Evolutionary conservation across 2,888 invertebrate species (phyloP), one percentile per base, ranked within the genome.

Genomic region (Frankliniella intonsa): DNA sequence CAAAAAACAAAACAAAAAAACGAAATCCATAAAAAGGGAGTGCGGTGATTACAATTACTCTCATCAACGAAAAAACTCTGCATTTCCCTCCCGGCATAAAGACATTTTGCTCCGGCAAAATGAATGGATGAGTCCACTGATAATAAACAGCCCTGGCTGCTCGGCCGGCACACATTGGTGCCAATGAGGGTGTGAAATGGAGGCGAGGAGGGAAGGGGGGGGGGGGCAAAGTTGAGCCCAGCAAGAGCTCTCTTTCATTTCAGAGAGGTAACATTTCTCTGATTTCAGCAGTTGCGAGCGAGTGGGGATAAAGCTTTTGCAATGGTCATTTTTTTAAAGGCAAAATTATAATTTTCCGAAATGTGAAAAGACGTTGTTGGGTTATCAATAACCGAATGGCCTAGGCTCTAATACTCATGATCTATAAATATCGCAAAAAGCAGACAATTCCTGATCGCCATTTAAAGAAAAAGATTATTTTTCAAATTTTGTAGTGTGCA

Each of bases 111-210:
- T 19, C 55, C 19, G 55, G 14, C 22, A 22, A 76, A 76, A 76
- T 76, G 69, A 76, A 76, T 76, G 69, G 69, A 76, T 76, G 69
- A 76, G 69, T 76, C 69, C 69, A 25, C 69, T 22, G 69, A 76
- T 76, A 76, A 76, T 76, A 76, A 76, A 76, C 69, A 14, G 19
- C 19, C 3, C 38, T 38, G 38, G 38, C 38, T 38, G 38, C 38
- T 38, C 38, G 38, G 38, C 38, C 38, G 38, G 25, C 69, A 76
- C 69, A 76, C 69, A 76, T 76, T 76, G 69, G 25, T 76, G 25
- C 69, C 69, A 12, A 22, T 25, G 25, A 11, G 25, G 69, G 62
- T 17, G 62, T n/a, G 62, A 17, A 62, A 62, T 62, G 62, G 62
- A 62, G n/a, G n/a, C 22, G 69, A 2, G 19, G 55, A 19, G 55